Evolutionary conservation across 2,797 vertebrate genomes (phyloP).

Genomic region (Pithecia hirsuta): DNA sequence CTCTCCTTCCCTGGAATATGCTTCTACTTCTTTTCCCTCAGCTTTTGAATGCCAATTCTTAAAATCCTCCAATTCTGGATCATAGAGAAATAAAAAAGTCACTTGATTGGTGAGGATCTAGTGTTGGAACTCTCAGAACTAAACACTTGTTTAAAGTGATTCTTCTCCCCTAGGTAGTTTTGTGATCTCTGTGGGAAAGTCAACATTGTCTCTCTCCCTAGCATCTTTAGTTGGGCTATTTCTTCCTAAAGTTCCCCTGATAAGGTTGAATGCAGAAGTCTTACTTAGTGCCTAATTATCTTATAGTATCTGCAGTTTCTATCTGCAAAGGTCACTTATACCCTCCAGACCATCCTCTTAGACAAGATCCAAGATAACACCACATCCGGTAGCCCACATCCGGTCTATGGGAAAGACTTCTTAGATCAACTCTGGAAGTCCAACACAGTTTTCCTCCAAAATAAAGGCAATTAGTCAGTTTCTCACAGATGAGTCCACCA

Average conservation of each 20-base stretch:
- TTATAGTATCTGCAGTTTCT: background rate
- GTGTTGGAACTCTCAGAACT: background rate
- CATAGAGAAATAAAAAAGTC: background rate
- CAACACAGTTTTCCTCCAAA: background rate
- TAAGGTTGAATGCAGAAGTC: background rate
- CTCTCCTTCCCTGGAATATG: background rate
- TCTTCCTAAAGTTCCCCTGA: background rate
- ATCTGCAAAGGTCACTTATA: background rate
- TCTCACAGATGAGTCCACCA: background rate
- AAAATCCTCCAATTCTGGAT: background rate
- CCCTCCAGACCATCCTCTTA: background rate
- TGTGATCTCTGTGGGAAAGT: background rate
- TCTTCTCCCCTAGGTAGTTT: background rate
- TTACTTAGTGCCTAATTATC: background rate
- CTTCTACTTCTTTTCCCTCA: background rate
- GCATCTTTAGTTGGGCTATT: background rate
- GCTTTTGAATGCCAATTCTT: background rate
- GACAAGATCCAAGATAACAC: background rate
- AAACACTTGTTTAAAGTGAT: background rate
- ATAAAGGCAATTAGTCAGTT: background rate
- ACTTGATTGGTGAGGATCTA: background rate
- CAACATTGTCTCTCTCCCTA: background rate
- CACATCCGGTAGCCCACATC: background rate
- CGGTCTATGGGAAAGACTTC: background rate
- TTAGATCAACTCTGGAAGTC: background rate